A percentile compares a stretch with the other conserved stretches of the same genome.
Conservation (phyloP, 2,888 invertebrate species). For the Chaitophorus viminalis region DNA sequence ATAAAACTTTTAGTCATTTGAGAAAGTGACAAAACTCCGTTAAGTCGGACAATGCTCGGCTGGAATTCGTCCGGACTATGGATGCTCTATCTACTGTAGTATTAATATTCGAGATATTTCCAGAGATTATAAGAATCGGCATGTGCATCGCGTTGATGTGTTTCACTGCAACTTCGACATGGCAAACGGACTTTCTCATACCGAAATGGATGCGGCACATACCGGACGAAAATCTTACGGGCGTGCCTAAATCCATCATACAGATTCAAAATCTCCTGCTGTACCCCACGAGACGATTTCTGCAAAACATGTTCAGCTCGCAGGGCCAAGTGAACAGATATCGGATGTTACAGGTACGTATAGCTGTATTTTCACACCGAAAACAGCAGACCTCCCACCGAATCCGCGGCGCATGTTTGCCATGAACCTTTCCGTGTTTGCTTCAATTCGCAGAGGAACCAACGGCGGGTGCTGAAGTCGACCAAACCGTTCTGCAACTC, state of each 20-base stretch:
- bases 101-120: too few relatives aligned
- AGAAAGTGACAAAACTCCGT: too few relatives aligned
- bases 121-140: background rate
- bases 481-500: slow-evolving; percentile 68
- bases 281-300: background rate
- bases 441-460: slow-evolving; percentile 64
- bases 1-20: too few relatives aligned
- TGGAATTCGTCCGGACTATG: too few relatives aligned
- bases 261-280: background rate
- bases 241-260: background rate
- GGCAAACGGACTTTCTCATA: background rate
- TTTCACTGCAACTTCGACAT: background rate
- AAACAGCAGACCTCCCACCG: too few relatives aligned
- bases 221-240: slow-evolving; percentile 15
- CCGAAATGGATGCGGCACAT: slow-evolving; percentile 20
- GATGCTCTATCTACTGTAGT: too few relatives aligned
- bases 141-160: background rate
- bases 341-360: slow-evolving; percentile 5
- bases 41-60: too few relatives aligned
- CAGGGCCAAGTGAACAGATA: background rate
- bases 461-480: slow-evolving; percentile 65
- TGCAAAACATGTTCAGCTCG: slow-evolving; percentile 35
- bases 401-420: too few relatives aligned
- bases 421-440: too few relatives aligned
- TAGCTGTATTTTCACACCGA: too few relatives aligned